Evolutionary conservation across 2,888 invertebrate genomes (phyloP), one percentile per base, ranked within the genome.

Genomic region (Anodontia alba): DNA sequence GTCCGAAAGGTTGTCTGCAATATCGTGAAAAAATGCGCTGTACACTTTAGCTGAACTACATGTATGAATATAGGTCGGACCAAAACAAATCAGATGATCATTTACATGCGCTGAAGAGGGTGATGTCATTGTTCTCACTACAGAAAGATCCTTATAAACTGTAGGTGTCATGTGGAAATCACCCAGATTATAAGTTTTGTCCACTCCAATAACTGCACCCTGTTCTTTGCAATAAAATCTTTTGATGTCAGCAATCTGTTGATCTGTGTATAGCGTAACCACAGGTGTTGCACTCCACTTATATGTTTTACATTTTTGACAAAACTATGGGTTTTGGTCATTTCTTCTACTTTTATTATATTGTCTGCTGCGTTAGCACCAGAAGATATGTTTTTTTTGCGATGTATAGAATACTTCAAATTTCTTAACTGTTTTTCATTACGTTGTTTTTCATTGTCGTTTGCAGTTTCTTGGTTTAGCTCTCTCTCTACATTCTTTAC

Each of bases 51-150:
- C 72, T 57, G 10, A 38, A 0, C 76, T 76, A 26, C 33, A 74
- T 17, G 38, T 57, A 42, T 80, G 83, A 33, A 80, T 77, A 31
- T 77, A 80, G 1, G 74, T 75, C 1, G 80, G 80, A 12, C 79
- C 82, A 23, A 83, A 83, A 31, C 62, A 66, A 31, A 79, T 76
- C 1, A 1, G 62, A 38, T 38, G 5, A 12, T 38, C 38, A n/a
- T n/a, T n/a, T n/a, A n/a, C n/a, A n/a, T n/a, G n/a, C n/a, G n/a
- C n/a, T n/a, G n/a, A n/a, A n/a, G n/a, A n/a, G n/a, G n/a, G n/a
- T 12, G 12, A 8, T 12, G 38, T 38, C 38, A 12, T 10, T 29
- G 75, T 5, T 36, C 67, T 57, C 20, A 75, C 0, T 3, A 80
- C 83, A 1, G 78, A 80, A 15, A 72, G 15, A 33, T 83, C 80